Evolutionary conservation across 2,888 invertebrate species (phyloP), one percentile per base, ranked within the genome.

Genomic region (Dicranocentrus wangi): DNA sequence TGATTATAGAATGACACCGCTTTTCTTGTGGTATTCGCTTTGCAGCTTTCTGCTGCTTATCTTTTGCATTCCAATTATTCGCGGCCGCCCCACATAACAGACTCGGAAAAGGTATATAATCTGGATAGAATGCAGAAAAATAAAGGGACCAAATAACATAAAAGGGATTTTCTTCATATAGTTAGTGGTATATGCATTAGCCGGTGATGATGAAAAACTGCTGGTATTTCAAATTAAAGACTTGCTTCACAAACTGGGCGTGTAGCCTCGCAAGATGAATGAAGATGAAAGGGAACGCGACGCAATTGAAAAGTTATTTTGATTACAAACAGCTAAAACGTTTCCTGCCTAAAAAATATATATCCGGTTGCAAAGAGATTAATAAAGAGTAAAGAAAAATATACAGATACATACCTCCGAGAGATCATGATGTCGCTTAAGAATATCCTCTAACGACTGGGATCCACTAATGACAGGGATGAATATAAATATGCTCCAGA

Each of bases 371-470:
- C 47, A n/a, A n/a, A 47, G 5, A 28, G n/a, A 60, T 8, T 25
- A 43, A 19, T 13, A 72, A 28, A 53, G 51, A 51, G 17, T 53
- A 32, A n/a, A 51, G n/a, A 47, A 19, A 25, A 53, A 58, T 8
- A 27, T 58, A 25, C 1, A 58, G 21, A 75, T n/a, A 55, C 73
- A 68, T 82, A 83, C 83, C 83, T 79, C 75, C 61, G 83, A 80
- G 21, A 83, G 63, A 21, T 83, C 82, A 42, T 32, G 42, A 68
- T 82, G 82, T 72, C 79, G 82, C 71, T 80, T 79, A 32, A 83
- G 83, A 53, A 83, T 43, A 55, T 83, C 83, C 25, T 75, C 79
- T 68, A 83, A 68, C 55, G 83, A 81, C 77, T 80, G 80, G 71
- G 83, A 80, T 70, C 76, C 79, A 66, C 75, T 77, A 76, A 68